phyloP scores from a whole-genome alignment of 2,888 invertebrate species.

The Drosophila monieri region DNA sequence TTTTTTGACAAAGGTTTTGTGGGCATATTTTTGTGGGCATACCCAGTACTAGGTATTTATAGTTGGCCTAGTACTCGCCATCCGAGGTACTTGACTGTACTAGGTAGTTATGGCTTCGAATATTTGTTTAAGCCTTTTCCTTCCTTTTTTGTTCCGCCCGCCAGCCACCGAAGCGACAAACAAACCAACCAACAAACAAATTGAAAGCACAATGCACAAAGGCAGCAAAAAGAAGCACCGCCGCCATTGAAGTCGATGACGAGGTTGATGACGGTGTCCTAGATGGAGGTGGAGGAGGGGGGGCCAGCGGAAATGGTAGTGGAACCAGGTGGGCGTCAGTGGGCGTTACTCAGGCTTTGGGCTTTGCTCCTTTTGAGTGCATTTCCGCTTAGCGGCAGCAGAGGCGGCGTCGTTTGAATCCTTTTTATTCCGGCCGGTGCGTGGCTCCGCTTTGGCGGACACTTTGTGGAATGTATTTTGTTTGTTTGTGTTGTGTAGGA shows the following conservation, averaged over 20 bases:
- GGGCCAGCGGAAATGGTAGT: slow-evolving; percentile 13
- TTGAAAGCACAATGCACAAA: slow-evolving; percentile 71
- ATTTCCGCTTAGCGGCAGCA: slow-evolving; percentile 53
- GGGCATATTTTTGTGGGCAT: too few species aligned
- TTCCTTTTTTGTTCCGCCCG: slow-evolving; percentile 39
- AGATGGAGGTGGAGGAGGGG: slow-evolving; percentile 17
- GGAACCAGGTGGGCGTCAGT: slow-evolving; percentile 8
- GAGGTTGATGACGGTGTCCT: slow-evolving; percentile 28
- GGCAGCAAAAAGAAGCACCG: slow-evolving; percentile 54
- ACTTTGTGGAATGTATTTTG: slow-evolving; percentile 68
- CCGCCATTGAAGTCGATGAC: slow-evolving; percentile 65
- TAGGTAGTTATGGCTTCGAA: slow-evolving; percentile 3
- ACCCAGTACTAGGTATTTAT: slow-evolving; percentile 1
- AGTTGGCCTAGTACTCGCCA: background rate
- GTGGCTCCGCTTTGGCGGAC: slow-evolving; percentile 49
- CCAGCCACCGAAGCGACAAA: slow-evolving; percentile 44
- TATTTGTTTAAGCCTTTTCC: background rate
- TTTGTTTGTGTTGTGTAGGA: slow-evolving; percentile 8
- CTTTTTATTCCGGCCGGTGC: slow-evolving; percentile 38
- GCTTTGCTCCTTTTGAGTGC: slow-evolving; percentile 60
- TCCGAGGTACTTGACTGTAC: background rate
- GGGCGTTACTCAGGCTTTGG: slow-evolving; percentile 18
- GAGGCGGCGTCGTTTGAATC: slow-evolving; percentile 45
- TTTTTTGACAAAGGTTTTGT: background rate
- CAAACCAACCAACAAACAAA: slow-evolving; percentile 59